These are phyloP conservation scores for Sinocyclocheilus maitianheensis DNA, from an alignment of 2,113 vertebrate genomes.

Conservation along the genomic window DNA sequence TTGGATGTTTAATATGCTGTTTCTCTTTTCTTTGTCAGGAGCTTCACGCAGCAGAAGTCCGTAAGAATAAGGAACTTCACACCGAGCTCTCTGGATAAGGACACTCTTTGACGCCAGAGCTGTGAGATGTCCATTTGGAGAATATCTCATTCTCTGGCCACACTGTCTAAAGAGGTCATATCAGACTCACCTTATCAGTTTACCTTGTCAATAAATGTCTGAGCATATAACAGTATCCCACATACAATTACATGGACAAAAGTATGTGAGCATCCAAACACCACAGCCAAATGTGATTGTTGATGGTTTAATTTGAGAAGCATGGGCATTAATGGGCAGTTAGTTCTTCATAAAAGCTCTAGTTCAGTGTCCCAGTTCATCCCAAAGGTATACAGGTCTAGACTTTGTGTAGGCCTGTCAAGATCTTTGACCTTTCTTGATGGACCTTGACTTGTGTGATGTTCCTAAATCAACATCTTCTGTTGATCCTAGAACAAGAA, in stretches of 20 bases:
- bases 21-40: slow-evolving; percentile 68
- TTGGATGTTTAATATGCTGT: neutral
- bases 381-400: neutral
- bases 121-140: neutral
- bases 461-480: neutral
- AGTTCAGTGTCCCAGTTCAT: neutral
- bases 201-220: slow-evolving; percentile 20
- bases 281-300: neutral
- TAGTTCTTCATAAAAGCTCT: neutral
- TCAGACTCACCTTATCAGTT: slow-evolving; percentile 51
- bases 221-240: neutral
- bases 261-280: neutral
- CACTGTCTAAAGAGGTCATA: slow-evolving; percentile 55
- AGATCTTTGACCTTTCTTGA: neutral
- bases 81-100: slow-evolving; percentile 84
- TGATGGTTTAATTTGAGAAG: neutral
- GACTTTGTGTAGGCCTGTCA: neutral
- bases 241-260: neutral
- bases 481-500: neutral
- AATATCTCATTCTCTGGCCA: slow-evolving; percentile 50
- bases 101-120: slow-evolving; percentile 19
- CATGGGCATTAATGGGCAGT: neutral
- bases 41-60: slow-evolving; percentile 71
- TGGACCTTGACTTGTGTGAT: neutral
- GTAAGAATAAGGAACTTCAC: slow-evolving; percentile 77